A percentile compares a stretch with the other conserved stretches of the same genome.
Conservation (phyloP, 2,797 vertebrate genomes). For the Setipinna tenuifilis region DNA sequence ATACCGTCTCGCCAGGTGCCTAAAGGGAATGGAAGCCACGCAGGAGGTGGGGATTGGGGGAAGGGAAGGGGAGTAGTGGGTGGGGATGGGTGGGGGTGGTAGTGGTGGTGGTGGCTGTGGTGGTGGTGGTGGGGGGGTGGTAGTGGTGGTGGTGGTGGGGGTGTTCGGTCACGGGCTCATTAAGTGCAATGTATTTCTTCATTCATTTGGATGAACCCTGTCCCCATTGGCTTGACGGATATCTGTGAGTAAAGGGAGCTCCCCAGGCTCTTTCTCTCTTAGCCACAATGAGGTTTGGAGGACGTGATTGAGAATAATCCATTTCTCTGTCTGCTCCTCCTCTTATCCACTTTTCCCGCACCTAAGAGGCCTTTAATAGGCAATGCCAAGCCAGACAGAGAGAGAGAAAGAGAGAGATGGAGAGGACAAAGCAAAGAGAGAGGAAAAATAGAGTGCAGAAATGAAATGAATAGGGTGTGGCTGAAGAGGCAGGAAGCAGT, state of each 20-base stretch:
- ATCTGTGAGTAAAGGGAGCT: background rate
- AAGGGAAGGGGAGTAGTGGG: background rate
- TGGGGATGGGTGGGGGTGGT: background rate
- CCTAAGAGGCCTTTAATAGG: background rate
- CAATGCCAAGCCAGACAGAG: background rate
- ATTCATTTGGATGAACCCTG: conserved; percentile 14
- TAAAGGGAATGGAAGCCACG: conserved; percentile 28
- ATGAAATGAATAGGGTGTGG: background rate
- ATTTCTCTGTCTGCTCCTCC: conserved; percentile 36
- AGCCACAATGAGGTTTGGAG: conserved; percentile 13
- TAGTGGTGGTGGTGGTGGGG: background rate
- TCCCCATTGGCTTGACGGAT: conserved; percentile 30
- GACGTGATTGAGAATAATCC: conserved; percentile 31
- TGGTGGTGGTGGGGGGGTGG: background rate
- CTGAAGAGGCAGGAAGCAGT: background rate
- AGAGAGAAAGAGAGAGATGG: background rate
- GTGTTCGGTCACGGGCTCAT: conserved; percentile 1
- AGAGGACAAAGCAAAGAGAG: background rate
- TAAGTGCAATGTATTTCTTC: conserved; percentile 40
- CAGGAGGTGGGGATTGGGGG: background rate
- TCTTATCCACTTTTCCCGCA: conserved; percentile 27
- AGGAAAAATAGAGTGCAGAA: background rate
- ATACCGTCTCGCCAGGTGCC: background rate
- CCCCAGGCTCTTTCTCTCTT: background rate
- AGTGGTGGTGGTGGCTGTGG: background rate